Percentiles rank a stretch among this genome's conserved stretches.
Conservation (phyloP, 2,888 invertebrate genomes). For the Trimorus sp. region DNA sequence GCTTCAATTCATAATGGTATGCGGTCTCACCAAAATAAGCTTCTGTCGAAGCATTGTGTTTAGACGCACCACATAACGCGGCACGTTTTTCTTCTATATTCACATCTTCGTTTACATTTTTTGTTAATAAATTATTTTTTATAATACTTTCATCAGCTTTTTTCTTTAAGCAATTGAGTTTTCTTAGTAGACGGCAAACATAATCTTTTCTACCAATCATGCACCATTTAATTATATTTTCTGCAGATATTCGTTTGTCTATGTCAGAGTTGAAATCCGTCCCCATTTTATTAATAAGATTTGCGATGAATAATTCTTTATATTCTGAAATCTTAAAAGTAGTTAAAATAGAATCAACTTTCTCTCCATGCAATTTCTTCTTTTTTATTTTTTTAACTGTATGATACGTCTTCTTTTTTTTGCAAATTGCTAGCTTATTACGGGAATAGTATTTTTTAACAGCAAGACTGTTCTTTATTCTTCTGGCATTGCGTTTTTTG, state of each 20-base stretch:
- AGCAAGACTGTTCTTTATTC: too few species aligned
- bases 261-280: background rate
- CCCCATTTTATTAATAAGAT: background rate
- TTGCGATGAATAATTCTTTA: background rate
- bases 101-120: too few species aligned
- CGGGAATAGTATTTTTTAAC: too few species aligned
- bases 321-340: background rate
- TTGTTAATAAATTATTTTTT: constrained; percentile 7
- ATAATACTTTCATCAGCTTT: constrained; percentile 13
- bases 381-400: too few species aligned
- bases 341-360: background rate
- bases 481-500: too few species aligned
- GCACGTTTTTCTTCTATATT: constrained; percentile 3
- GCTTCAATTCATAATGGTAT: background rate
- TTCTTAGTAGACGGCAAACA: background rate
- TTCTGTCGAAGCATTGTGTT: constrained; percentile 2
- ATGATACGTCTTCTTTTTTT: too few species aligned
- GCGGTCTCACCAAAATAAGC: background rate
- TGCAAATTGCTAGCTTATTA: too few species aligned
- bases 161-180: background rate
- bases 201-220: constrained; percentile 10
- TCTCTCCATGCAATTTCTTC: too few species aligned
- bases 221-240: constrained; percentile 4
- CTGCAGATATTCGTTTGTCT: background rate
- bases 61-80: background rate